Percentiles rank a stretch among this genome's conserved stretches.
Evolutionary conservation across 2,797 vertebrate species (phyloP).

Genomic region (Tympanoctomys barrerae): DNA sequence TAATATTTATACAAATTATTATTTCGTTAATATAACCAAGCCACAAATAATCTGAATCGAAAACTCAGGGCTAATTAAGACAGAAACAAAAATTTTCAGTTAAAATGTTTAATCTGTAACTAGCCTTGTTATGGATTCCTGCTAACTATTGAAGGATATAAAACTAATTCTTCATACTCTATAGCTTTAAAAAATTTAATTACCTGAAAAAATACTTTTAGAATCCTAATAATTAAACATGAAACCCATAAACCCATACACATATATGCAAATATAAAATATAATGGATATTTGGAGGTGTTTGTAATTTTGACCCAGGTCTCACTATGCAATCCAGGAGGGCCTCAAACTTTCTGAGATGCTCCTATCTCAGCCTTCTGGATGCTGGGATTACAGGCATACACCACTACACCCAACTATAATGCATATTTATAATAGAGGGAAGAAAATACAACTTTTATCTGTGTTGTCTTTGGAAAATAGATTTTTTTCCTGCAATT

Average conservation of each 20-base stretch:
- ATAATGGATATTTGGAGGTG: neutral
- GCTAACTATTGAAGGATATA: neutral
- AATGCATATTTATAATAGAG: neutral
- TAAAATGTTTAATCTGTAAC: neutral
- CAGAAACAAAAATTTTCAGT: conserved; percentile 8
- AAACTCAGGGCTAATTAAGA: neutral
- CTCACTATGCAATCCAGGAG: neutral
- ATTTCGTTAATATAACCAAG: conserved; percentile 35
- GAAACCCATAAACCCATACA: neutral
- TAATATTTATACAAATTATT: neutral
- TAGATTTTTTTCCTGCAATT: neutral
- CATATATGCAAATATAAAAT: neutral
- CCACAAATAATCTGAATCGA: conserved; percentile 1
- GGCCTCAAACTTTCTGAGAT: neutral
- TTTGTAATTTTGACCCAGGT: neutral
- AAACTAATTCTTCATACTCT: conserved; percentile 20
- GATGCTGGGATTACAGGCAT: neutral
- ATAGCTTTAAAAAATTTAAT: neutral
- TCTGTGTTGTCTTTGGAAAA: neutral
- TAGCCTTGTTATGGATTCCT: conserved; percentile 11
- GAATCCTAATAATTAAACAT: neutral
- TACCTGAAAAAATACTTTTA: neutral
- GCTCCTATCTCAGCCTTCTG: neutral
- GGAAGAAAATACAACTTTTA: conserved; percentile 3
- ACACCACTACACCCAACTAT: neutral